Percentiles rank a stretch among this genome's conserved stretches.
Evolutionary conservation across 2,797 vertebrate species (phyloP).

Genomic region (Gymnoscopelus microlampas): DNA sequence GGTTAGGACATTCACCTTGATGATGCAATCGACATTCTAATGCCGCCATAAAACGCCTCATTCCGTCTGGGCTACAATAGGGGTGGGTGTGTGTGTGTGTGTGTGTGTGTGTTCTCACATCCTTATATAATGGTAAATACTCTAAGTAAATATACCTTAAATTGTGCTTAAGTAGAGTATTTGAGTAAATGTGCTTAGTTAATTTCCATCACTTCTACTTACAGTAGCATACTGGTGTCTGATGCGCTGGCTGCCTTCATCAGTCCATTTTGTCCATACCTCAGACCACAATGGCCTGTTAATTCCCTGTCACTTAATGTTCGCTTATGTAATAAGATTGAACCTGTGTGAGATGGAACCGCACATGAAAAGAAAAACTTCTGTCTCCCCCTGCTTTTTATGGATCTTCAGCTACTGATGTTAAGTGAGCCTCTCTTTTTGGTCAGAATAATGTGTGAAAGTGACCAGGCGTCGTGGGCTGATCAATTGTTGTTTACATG

Average conservation of each 20-base stretch:
- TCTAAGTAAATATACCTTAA: too few relatives aligned
- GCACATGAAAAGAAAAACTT: constrained; percentile 31
- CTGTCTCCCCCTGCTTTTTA: constrained; percentile 28
- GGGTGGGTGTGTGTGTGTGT: neutral
- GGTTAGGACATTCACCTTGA: constrained; percentile 35
- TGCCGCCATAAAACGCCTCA: constrained; percentile 11
- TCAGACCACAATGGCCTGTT: constrained; percentile 21
- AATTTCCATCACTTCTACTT: too few relatives aligned
- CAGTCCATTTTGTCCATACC: constrained; percentile 24
- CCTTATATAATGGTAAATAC: too few relatives aligned
- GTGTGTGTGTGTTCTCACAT: neutral
- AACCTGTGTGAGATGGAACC: constrained; percentile 24
- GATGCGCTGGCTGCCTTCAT: neutral
- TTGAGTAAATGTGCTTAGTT: too few relatives aligned
- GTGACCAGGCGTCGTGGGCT: constrained; percentile 32
- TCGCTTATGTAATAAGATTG: constrained; percentile 40
- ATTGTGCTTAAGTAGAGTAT: too few relatives aligned
- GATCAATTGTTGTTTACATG: constrained; percentile 53
- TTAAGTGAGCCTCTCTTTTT: constrained; percentile 26
- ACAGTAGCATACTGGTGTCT: too few relatives aligned
- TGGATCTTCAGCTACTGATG: constrained; percentile 38
- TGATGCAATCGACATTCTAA: constrained; percentile 15
- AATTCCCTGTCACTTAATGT: constrained; percentile 30
- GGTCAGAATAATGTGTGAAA: constrained; percentile 51
- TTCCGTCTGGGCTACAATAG: neutral